These are phyloP conservation scores for Drosophila robusta DNA, from an alignment of 2,888 invertebrate species.

Conservation along the genomic window DNA sequence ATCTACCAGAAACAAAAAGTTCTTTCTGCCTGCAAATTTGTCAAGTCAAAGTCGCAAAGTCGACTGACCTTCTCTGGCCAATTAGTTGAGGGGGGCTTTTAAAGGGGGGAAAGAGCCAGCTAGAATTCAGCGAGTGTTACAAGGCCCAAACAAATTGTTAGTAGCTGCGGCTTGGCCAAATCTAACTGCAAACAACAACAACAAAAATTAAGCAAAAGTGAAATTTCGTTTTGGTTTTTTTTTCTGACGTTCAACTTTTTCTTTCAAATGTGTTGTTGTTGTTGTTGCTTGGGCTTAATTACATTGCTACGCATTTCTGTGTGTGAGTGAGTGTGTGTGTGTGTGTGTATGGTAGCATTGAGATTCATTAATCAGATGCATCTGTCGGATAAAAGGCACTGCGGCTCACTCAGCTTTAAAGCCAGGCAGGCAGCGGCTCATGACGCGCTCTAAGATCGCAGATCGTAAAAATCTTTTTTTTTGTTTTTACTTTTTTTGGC, in stretches of 20 bases:
- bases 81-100: constrained; percentile 25
- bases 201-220: constrained; percentile 57
- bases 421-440: constrained; percentile 59
- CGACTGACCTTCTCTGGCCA: constrained; percentile 54
- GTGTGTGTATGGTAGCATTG: constrained; percentile 50
- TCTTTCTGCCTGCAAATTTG: constrained; percentile 52
- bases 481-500: background rate
- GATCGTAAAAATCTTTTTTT: constrained; percentile 42
- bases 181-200: background rate
- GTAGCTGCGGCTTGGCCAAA: background rate
- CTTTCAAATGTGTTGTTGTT: constrained; percentile 45
- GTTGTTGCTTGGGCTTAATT: constrained; percentile 66
- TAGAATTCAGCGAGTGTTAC: constrained; percentile 35
- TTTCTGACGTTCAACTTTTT: constrained; percentile 41
- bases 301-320: constrained; percentile 73
- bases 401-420: constrained; percentile 28
- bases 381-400: constrained; percentile 74
- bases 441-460: constrained; percentile 60
- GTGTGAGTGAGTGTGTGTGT: constrained; percentile 4
- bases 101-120: background rate
- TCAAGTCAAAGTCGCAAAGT: constrained; percentile 44
- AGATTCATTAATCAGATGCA: constrained; percentile 80
- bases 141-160: constrained; percentile 35
- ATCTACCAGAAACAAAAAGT: constrained; percentile 16
- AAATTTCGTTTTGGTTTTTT: constrained; percentile 26